Evolutionary conservation across 2,797 vertebrate species (phyloP).

Genomic region (Arctocebus calabarensis): DNA sequence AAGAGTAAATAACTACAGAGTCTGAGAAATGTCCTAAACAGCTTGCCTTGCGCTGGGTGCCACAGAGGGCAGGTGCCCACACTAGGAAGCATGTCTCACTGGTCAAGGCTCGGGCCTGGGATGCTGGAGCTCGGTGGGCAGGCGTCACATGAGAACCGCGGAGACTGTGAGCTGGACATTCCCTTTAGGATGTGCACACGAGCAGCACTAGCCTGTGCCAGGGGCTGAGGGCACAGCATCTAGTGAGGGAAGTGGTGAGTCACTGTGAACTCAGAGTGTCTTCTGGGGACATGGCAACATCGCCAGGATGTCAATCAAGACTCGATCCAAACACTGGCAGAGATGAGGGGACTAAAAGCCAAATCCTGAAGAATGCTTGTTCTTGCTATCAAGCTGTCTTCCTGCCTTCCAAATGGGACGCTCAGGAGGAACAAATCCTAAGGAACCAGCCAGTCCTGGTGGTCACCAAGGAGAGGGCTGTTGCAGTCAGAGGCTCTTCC

Average conservation of each 20-base stretch:
- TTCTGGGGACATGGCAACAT: background rate
- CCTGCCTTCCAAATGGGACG: background rate
- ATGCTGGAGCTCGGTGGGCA: background rate
- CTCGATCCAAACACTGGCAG: no score
- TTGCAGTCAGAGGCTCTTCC: background rate
- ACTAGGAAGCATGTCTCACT: rapidly evolving
- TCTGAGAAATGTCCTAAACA: background rate
- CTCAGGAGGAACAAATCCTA: background rate
- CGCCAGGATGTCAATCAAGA: background rate
- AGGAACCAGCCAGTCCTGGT: background rate
- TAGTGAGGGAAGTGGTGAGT: no score
- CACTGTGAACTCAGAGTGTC: background rate
- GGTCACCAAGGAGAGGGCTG: rapidly evolving
- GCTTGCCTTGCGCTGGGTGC: background rate
- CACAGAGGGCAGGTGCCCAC: background rate
- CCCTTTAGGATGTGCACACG: background rate
- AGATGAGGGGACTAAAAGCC: background rate
- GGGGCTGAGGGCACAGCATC: background rate
- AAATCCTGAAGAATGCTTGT: background rate
- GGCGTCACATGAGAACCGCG: background rate
- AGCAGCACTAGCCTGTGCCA: background rate
- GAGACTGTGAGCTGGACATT: background rate
- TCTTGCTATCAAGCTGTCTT: background rate
- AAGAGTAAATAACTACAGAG: background rate
- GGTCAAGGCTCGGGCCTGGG: background rate